Evolutionary conservation across 1,140 invertebrate genomes (phyloP).

Genomic region (Aricia agestis): DNA sequence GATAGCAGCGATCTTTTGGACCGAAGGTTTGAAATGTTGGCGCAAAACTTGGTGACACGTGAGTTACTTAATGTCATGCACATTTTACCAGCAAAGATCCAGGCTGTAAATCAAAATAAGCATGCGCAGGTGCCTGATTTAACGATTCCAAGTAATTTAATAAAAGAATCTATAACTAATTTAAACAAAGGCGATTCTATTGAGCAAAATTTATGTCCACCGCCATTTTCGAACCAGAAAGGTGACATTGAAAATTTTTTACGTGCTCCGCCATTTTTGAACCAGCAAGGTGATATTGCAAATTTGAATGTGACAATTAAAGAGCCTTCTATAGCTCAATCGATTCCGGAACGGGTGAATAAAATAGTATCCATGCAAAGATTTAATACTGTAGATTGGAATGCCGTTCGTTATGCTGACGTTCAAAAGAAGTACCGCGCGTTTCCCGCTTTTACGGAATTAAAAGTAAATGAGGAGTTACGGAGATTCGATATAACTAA

Average conservation of each 20-base stretch:
- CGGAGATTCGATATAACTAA: constrained; percentile 23
- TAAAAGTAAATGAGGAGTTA: constrained; percentile 34
- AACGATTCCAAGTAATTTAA: background rate
- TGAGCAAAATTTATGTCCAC: background rate
- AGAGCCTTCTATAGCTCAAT: constrained; percentile 15
- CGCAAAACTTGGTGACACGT: constrained; percentile 26
- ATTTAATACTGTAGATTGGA: constrained; percentile 27
- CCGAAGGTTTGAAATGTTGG: constrained; percentile 21
- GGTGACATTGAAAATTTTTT: constrained; percentile 6
- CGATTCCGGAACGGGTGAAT: constrained; percentile 16
- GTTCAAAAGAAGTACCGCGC: constrained; percentile 31
- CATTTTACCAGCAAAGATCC: constrained; percentile 1
- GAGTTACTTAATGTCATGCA: constrained; percentile 26
- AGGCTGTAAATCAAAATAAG: background rate
- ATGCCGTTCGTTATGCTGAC: constrained; percentile 31
- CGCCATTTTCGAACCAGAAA: background rate
- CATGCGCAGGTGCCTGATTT: background rate
- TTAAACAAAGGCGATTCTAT: background rate
- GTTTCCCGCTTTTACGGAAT: constrained; percentile 29
- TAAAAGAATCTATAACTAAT: background rate
- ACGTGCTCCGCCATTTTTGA: background rate
- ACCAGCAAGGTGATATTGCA: background rate
- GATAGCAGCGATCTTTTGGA: constrained; percentile 12
- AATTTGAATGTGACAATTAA: constrained; percentile 19
- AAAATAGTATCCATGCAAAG: constrained; percentile 16